Conservation (phyloP, 2,113 vertebrate genomes). For the Agelaius tricolor region DNA sequence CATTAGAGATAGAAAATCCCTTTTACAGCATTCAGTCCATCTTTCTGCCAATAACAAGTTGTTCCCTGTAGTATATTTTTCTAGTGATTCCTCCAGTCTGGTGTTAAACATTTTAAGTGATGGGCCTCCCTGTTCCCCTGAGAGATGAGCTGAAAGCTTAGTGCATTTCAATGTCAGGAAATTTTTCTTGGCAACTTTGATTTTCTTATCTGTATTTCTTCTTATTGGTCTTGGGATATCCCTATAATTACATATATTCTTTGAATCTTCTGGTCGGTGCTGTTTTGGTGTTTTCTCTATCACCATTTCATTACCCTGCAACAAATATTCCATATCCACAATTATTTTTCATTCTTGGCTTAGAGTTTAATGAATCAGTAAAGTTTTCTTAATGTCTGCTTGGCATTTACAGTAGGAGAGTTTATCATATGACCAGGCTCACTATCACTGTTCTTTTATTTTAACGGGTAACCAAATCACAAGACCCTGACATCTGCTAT, state of each 20-base stretch:
- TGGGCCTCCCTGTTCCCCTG: not conserved
- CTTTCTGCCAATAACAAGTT: constrained; percentile 60
- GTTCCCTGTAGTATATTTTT: constrained; percentile 35
- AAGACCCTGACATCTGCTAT: constrained; percentile 1
- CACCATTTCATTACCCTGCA: not conserved
- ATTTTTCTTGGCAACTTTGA: constrained; percentile 22
- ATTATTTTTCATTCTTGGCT: not conserved
- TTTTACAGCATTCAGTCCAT: constrained; percentile 60
- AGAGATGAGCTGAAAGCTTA: constrained; percentile 6
- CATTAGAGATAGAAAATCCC: constrained; percentile 61
- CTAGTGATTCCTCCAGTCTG: constrained; percentile 2
- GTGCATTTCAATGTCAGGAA: constrained; percentile 42
- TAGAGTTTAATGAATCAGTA: not conserved
- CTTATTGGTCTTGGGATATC: not conserved
- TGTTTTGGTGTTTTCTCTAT: not conserved
- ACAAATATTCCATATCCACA: not conserved
- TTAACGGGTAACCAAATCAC: not conserved
- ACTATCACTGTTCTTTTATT: not conserved
- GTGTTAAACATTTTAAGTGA: constrained; percentile 34
- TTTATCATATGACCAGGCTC: not conserved
- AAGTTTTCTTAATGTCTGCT: not conserved
- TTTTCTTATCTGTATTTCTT: not conserved
- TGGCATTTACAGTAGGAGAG: not conserved
- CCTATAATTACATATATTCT: not conserved
- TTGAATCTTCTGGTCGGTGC: not conserved